Percentiles rank a stretch among this genome's conserved stretches.
phyloP scores from a whole-genome alignment of 2,888 invertebrate genomes.

The Oscheius sp. region DNA sequence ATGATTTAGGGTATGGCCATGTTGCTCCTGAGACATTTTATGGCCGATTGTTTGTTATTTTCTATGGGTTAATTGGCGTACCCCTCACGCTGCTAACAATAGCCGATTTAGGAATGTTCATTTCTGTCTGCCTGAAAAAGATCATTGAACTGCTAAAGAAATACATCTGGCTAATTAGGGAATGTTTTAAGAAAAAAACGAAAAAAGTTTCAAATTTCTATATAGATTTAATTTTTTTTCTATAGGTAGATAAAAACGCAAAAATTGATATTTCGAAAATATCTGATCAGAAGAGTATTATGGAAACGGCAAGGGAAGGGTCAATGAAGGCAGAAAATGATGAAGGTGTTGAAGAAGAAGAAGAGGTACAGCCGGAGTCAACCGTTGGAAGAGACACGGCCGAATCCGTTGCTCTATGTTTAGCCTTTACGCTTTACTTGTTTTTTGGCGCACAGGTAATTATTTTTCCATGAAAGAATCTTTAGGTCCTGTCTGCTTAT shows the following conservation, averaged over 20 bases:
- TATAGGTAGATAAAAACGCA: neutral
- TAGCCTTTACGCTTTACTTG: conserved; percentile 59
- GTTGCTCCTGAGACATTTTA: conserved; percentile 62
- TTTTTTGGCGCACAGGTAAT: conserved; percentile 57
- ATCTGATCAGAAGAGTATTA: conserved; percentile 29
- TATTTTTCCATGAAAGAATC: neutral
- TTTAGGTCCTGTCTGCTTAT: conserved; percentile 56
- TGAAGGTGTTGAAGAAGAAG: conserved; percentile 31
- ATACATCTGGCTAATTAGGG: neutral
- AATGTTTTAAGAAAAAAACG: neutral
- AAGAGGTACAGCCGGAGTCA: neutral
- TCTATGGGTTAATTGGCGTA: conserved; percentile 66
- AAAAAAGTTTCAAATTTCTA: conserved; percentile 25
- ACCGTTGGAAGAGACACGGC: conserved; percentile 33
- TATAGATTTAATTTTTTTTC: neutral
- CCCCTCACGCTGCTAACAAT: conserved; percentile 66
- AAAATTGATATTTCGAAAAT: neutral
- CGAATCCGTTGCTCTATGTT: conserved; percentile 57
- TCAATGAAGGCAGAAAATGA: conserved; percentile 33
- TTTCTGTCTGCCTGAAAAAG: conserved; percentile 36
- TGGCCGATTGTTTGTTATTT: conserved; percentile 63
- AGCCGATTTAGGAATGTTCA: conserved; percentile 66
- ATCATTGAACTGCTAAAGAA: neutral
- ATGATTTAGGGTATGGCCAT: conserved; percentile 47
- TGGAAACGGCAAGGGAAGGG: conserved; percentile 36